Base-by-base conservation (phyloP, 2,888 invertebrate genomes). In the Tetramorium bicarinatum region DNA sequence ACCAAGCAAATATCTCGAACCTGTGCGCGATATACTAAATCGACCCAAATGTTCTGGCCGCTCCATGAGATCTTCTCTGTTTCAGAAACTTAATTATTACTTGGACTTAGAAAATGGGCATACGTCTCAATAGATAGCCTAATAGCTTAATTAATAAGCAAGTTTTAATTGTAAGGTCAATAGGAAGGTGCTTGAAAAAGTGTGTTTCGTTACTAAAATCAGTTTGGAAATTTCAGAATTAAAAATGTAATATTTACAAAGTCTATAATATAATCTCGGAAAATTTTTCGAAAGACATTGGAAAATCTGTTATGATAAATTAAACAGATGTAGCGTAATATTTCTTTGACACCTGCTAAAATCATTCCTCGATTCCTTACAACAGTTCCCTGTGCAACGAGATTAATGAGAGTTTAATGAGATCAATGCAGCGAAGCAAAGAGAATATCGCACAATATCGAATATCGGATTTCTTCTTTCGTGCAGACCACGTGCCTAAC, bases 401-500 rank as follows among this genome's bases (percentile, higher is more conserved):
- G 56, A 74, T 74, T 29, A 44, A 74, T 61, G 29, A 3, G 29
- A 72, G 44, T n/a, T 59, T 13, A 44, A 18, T 13, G 18, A 56
- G 15, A 72, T 41, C 18, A 34, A 49, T 38, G 13, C 34, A 7
- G 8, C 15, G 47, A 62, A 21, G 2, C 9, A 47, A 62, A 18
- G 3, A 25, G 15, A 61, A 47, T 18, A 7, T 61, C 6, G 13
- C 7, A 18, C 9, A n/a, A 34, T 34, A 34, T 34, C 2, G 9
- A 47, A 64, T 49, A 18, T 34, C 2, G 21, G n/a, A 18, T 67
- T 69, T 49, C n/a, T 69, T 52, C 61, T 90, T 88, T 18, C 94
- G n/a, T n/a, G n/a, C n/a, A 95, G 95, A 95, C 95, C 91, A 95
- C 95, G 92, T 95, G 95, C 94, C 94, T 95, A 94, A 95, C 95